Evolutionary conservation across 2,113 vertebrate species (phyloP).

Genomic region (Megaptera novaeangliae): DNA sequence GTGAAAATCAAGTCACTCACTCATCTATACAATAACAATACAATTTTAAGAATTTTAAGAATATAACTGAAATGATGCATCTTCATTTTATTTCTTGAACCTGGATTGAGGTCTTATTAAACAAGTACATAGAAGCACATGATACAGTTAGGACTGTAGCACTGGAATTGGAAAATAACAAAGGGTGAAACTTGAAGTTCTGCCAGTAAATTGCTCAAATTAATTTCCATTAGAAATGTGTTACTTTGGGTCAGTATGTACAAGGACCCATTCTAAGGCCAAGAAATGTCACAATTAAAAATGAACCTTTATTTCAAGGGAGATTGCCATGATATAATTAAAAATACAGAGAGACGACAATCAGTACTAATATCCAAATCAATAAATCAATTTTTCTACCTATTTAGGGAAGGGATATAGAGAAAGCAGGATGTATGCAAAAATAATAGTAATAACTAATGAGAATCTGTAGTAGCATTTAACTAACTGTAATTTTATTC

Average conservation of each 20-base stretch:
- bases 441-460: neutral
- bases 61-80: neutral
- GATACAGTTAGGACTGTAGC: neutral
- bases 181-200: neutral
- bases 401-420: neutral
- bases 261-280: neutral
- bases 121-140: neutral
- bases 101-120: neutral
- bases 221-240: neutral
- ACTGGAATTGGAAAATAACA: neutral
- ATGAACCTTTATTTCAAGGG: neutral
- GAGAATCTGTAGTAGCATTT: neutral
- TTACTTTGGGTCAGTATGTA: neutral
- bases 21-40: neutral
- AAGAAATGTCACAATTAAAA: neutral
- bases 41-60: neutral
- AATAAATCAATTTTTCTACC: neutral
- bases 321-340: neutral
- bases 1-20: neutral
- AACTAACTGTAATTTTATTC: slow-evolving; percentile 31
- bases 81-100: neutral
- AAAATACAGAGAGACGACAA: neutral
- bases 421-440: neutral
- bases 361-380: neutral
- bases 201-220: neutral